phyloP scores from a whole-genome alignment of 2,888 invertebrate genomes.

The Pachliopta kotzebuea region DNA sequence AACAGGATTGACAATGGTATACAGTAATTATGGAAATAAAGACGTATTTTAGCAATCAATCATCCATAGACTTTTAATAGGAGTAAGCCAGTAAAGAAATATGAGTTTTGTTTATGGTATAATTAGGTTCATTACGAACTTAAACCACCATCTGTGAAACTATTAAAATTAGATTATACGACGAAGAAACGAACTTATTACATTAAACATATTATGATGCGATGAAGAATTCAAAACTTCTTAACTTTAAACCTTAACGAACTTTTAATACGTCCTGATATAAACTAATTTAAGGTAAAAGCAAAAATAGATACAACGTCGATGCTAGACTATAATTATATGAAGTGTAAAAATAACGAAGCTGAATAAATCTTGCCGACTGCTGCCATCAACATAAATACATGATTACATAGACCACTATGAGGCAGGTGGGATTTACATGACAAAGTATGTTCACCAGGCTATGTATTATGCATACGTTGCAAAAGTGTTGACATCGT shows the following conservation, averaged over 20 bases:
- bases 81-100: neutral
- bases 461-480: neutral
- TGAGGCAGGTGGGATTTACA: constrained; percentile 5
- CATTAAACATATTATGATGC: too few relatives aligned
- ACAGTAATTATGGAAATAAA: neutral
- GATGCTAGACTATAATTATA: neutral
- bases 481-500: neutral
- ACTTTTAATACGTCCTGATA: neutral
- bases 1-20: neutral
- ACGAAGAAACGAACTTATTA: too few relatives aligned
- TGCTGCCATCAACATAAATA: constrained; percentile 19
- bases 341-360: constrained; percentile 11
- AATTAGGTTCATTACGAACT: too few relatives aligned
- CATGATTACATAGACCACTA: constrained; percentile 14
- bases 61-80: neutral
- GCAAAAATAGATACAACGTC: neutral
- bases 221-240: too few relatives aligned
- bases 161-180: too few relatives aligned
- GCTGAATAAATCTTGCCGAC: constrained; percentile 15
- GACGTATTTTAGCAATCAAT: neutral
- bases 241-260: too few relatives aligned
- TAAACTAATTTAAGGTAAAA: neutral
- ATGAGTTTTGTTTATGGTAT: too few relatives aligned
- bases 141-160: too few relatives aligned
- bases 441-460: constrained; percentile 3